phyloP scores from a whole-genome alignment of 2,797 vertebrate genomes.

The Acrossocheilus fasciatus region DNA sequence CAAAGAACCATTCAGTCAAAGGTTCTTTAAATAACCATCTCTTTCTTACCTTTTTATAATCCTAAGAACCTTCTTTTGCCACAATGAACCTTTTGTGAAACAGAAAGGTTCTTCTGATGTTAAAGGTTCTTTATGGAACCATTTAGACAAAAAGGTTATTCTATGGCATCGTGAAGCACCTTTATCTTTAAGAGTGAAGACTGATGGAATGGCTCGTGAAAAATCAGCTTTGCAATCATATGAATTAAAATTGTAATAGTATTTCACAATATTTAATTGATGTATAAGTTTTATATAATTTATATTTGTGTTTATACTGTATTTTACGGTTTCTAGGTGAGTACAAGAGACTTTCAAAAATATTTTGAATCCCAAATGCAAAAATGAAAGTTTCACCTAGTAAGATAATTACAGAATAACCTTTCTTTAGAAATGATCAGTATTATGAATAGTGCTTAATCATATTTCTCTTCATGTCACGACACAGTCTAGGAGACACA shows the following conservation, averaged over 20 bases:
- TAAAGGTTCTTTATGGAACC: too few species aligned
- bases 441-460: slow-evolving; percentile 1
- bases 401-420: slow-evolving; percentile 27
- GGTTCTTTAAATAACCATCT: too few species aligned
- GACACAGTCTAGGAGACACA: too few species aligned
- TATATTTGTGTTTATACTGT: background rate
- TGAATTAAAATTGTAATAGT: too few species aligned
- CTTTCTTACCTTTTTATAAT: too few species aligned
- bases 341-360: background rate
- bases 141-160: too few species aligned
- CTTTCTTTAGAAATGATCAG: slow-evolving; percentile 15
- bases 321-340: background rate
- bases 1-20: too few species aligned
- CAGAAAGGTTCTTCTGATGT: too few species aligned
- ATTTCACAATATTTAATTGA: background rate
- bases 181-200: background rate
- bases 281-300: background rate
- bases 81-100: too few species aligned
- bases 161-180: too few species aligned
- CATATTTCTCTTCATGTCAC: slow-evolving; percentile 2
- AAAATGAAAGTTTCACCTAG: background rate
- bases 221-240: background rate
- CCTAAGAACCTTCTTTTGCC: too few species aligned
- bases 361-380: background rate
- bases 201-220: background rate